Evolutionary conservation across 2,113 vertebrate species (phyloP), one percentile per base, ranked within the genome.

Genomic region (Mormyrus iriodes): DNA sequence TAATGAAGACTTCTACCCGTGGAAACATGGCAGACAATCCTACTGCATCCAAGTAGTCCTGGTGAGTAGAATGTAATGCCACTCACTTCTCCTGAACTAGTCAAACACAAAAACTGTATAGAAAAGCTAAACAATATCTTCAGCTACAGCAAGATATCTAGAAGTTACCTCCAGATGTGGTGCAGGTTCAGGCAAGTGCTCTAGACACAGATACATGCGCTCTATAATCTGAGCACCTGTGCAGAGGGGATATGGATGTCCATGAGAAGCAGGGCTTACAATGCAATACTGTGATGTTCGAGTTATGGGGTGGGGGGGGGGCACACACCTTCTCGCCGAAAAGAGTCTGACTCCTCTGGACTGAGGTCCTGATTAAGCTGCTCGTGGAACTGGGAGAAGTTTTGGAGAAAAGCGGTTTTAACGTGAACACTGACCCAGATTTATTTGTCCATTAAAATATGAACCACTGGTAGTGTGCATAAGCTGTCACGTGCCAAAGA

Each of bases 1-100:
- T 96, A 55, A 96, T 94, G 90, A 96, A 97, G 88, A 97, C 95
- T 88, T 97, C 96, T 3, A 97, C 96, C 35, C 96, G 95, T 53
- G 96, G 96, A 91, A 96, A 97, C 90, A 96, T 93, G 0, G 90
- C 91, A 0, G 96, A 97, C 84, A 97, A 91, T 48, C 96, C 95
- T 89, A 95, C 90, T 90, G 94, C 93, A 93, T 97, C 96, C 90
- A 97, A 92, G 92, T 96, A 96, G 90, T 97, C 96, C 96, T 97
- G 27, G 15, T 4, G 91, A 58, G 42, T 69, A 31, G 65, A 90
- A 91, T 83, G 15, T 0, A 53, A 31, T 7, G 55, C 12, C 12
- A 73, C 44, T 61, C 7, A 84, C 24, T 19, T n/a, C 79, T 21
- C 15, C 31, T 15, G 79, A 53, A 15, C 8, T 51, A 39, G 35